Conservation (phyloP, 2,113 vertebrate genomes). For the Alaudala cheleensis region DNA sequence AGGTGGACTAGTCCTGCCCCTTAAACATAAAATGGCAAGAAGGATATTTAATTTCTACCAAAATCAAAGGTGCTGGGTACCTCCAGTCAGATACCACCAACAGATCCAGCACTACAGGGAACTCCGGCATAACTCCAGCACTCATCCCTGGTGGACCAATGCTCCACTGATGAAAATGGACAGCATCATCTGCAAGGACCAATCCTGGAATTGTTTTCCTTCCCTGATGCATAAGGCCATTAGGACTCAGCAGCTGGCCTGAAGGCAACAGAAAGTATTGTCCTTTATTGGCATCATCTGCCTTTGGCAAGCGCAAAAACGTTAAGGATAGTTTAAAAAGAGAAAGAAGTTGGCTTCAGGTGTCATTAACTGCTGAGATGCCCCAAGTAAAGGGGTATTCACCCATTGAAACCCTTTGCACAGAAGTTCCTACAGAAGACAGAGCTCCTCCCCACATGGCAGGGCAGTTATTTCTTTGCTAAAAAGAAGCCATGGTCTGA, state of each 20-base stretch:
- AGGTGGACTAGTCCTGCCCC: neutral
- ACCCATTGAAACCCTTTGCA: fast-evolving
- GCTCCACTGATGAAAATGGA: neutral
- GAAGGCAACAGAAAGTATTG: neutral
- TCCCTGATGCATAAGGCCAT: neutral
- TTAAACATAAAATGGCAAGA: neutral
- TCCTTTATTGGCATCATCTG: neutral
- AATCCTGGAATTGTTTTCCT: neutral
- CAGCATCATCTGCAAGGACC: fast-evolving
- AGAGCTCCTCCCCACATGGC: fast-evolving
- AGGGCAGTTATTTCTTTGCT: neutral
- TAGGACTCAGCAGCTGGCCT: neutral
- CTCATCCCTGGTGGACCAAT: neutral
- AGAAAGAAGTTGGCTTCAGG: neutral
- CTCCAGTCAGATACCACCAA: neutral
- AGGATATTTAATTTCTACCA: neutral
- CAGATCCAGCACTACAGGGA: fast-evolving
- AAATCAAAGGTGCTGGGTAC: neutral
- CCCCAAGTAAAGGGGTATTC: neutral
- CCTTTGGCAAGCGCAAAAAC: neutral
- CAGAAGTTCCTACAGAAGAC: neutral
- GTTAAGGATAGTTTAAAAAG: neutral
- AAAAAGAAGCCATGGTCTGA: fast-evolving
- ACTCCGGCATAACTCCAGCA: neutral
- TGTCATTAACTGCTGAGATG: neutral